Evolutionary conservation across 2,888 invertebrate genomes (phyloP), one percentile per base, ranked within the genome.

Genomic region (Idaea biselata): DNA sequence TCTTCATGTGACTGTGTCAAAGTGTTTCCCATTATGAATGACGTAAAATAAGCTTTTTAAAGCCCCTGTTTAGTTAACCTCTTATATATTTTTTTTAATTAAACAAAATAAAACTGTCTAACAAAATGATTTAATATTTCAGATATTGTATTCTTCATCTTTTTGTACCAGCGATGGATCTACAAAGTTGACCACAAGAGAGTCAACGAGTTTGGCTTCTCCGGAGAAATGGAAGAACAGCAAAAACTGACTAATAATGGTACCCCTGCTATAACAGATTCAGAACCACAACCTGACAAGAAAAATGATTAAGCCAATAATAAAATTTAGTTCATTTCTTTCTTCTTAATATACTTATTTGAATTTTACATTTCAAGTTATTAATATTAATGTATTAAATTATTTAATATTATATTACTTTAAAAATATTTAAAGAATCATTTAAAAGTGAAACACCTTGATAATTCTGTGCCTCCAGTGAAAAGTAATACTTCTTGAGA

Each of bases 131-230:
- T 60, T 64, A 63, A 75, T 79, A 56, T 70, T 93, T 91, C 93
- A 95, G 97, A 99, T 92, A 98, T 99, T 77, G 97, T 99, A 58
- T 99, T 99, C 94, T 97, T 99, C 87, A 97, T 99, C 84, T 99
- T 98, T 94, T 93, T 99, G 70, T 99, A 99, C 87, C 99, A 99
- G 92, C 95, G 98, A 70, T 99, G 98, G 97, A 99, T 99, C 74
- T 99, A 99, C 93, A 97, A 98, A 77, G 99, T 98, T 58, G 99
- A 99, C 89, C 97, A 96, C 65, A 96, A 96, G 69, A 95, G 99
- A 70, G 95, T 98, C 62, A 99, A 99, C 88, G 99, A 99, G 86
- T 99, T 98, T 93, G 99, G 99, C n/a, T 98, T 97, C 85, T 97
- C 97, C 56, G 98, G 96, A 55, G 99, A 99, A 84, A 97, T 97